Evolutionary conservation across 2,113 vertebrate species (phyloP), one percentile per base, ranked within the genome.

Genomic region (Corythaixoides concolor): DNA sequence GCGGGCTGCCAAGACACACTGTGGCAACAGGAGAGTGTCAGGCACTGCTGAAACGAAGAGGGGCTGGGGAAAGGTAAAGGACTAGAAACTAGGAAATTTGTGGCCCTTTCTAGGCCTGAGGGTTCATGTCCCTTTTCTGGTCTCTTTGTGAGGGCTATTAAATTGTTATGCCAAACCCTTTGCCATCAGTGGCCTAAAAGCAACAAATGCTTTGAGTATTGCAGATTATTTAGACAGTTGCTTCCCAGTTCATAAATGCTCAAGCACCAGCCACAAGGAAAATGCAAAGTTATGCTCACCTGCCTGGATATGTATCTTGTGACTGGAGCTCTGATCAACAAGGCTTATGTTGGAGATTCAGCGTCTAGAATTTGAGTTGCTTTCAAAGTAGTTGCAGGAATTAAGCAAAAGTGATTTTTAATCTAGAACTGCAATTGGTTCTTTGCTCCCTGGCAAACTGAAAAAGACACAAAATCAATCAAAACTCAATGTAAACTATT

Each of bases 381-480:
- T 78, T 81, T 88, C 70, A 33, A 43, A 62, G 60, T 11, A 43
- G 53, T 24, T 88, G 52, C 47, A 67, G 75, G 85, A 89, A 89
- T 89, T 95, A 85, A 92, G 74, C 53, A 72, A 60, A 80, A 93
- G 66, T 85, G 64, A 86, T 90, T 92, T 93, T 56, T 96, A 95
- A 86, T 68, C 35, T 90, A 83, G 52, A 88, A 39, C 33, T 80
- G 27, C 79, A 86, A 21, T 90, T 74, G 79, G 59, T 70, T 95
- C 33, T 72, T 84, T 72, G 52, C 24, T 94, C 35, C 41, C 60
- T 47, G 30, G 60, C 27, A 92, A 93, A 96, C 56, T n/a, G 28
- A 75, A 86, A 89, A 67, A 78, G 92, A 90, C 90, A 93, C 32
- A 88, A 96, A 96, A 95, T 96, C 92, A 85, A 86, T 94, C 75